Base-by-base conservation (phyloP, 2,113 vertebrate genomes). In the Esox niger region DNA sequence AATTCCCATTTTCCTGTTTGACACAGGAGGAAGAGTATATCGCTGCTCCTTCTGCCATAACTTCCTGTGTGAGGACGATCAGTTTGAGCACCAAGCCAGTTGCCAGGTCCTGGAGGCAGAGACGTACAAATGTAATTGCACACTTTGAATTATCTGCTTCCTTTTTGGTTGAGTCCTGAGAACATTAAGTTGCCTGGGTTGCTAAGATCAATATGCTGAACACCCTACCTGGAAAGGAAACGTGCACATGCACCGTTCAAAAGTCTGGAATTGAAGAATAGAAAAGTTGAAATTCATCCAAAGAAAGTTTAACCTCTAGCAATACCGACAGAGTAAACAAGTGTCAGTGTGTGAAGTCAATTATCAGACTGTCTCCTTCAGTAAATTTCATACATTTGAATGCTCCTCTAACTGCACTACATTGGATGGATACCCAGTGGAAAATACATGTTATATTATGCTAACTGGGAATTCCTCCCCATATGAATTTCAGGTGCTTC, bases 61-160 rank as follows among this genome's bases (percentile, higher is more conserved):
- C 84, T 98, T 95, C 87, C 88, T 99, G 52, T 99, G 97, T 82
- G 97, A 99, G 91, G 97, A 99, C 77, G 97, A 99, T 88, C 97
- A 99, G 75, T 99, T 99, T 90, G 97, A 99, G 64, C 97, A 99
- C 82, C 97, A 99, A 90, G 97, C 97, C 55, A 99, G 97, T 86
- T 99, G 97, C 86, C 97, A 99, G 76, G 91, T 99, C 79, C 88
- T 99, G 78, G 95, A 99, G 82, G 94, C 97, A 6, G 97, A 99
- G 88, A 99, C 96, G 8, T 99, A 88, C 88, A 99, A 99, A 87
- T 99, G 97, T 99, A 90, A 94, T 35, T 23, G 2, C 21, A 17
- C n/a, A 17, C 0, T 0, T 17, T 23, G 20, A 52, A n/a, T 23
- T n/a, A 52, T 3, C n/a, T 6, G 21, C n/a, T 8, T 52, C 21